Conservation (phyloP, 2,113 vertebrate genomes). For the Lepus americanus region DNA sequence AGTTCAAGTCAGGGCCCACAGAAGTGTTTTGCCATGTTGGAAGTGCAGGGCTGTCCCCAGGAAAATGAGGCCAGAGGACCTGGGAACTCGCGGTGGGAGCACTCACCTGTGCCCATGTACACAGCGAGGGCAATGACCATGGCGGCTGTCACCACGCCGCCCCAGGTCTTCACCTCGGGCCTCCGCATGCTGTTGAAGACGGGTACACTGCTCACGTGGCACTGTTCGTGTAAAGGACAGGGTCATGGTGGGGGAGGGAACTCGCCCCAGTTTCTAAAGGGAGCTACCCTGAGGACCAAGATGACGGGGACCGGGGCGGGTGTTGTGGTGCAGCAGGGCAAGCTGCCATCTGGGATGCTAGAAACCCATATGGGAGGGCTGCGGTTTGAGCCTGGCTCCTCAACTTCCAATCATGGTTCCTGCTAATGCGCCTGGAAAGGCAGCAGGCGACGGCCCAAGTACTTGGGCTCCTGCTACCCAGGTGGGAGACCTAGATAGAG, state of each 20-base stretch:
- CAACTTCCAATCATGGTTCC: too few species aligned
- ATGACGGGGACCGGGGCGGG: too few species aligned
- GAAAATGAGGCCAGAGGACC: neutral
- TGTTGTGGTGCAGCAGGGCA: too few species aligned
- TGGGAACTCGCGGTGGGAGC: neutral
- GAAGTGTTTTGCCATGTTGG: rapidly evolving
- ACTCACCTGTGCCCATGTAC: conserved; percentile 96
- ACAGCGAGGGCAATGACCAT: conserved; percentile 97
- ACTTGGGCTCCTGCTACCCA: too few species aligned
- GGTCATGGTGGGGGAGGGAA: neutral
- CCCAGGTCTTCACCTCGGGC: conserved; percentile 93
- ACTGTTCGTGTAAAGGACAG: conserved; percentile 85
- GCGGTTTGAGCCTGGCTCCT: too few species aligned
- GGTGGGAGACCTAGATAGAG: too few species aligned
- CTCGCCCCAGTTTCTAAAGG: neutral
- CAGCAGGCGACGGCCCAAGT: too few species aligned
- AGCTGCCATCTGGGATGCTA: too few species aligned
- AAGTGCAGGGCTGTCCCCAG: neutral
- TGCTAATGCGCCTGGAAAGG: too few species aligned
- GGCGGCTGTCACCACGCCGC: conserved; percentile 92
- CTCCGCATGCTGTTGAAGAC: conserved; percentile 97
- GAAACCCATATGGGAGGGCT: too few species aligned
- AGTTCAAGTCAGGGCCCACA: neutral
- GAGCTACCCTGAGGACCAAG: neutral
- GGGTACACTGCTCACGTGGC: conserved; percentile 97